phyloP scores from a whole-genome alignment of 37 sponge, comb jelly and placozoan species.

The Geodia barretti region DNA sequence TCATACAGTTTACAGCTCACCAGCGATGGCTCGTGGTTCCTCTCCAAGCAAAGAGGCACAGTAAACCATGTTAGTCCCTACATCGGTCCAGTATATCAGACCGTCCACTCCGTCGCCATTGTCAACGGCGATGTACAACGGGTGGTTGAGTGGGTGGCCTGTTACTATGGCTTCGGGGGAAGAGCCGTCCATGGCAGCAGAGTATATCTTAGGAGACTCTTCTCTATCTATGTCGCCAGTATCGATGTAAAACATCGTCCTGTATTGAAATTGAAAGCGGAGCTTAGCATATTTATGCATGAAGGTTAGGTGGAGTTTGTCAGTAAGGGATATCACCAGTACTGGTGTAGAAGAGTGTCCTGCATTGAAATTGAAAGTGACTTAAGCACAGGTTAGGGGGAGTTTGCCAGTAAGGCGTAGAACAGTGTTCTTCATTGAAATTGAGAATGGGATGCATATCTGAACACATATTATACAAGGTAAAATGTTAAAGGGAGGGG shows the following conservation, averaged over 20 bases:
- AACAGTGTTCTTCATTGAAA: too few species aligned
- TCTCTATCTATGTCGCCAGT: background rate
- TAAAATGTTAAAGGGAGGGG: too few species aligned
- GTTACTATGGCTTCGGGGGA: conserved; percentile 2
- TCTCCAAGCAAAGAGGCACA: conserved; percentile 13
- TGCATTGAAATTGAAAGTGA: too few species aligned
- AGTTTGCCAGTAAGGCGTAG: too few species aligned
- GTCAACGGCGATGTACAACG: conserved; percentile 51
- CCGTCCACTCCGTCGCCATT: conserved; percentile 39
- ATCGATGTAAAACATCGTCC: conserved; percentile 23
- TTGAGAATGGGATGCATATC: too few species aligned
- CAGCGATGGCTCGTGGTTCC: background rate
- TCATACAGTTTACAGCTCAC: background rate
- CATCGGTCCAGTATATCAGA: conserved; percentile 59
- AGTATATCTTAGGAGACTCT: conserved; percentile 11
- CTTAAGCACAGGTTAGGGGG: too few species aligned
- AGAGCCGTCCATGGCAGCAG: conserved; percentile 30
- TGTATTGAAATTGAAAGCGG: too few species aligned
- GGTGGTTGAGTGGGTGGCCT: background rate
- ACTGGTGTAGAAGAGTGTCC: background rate
- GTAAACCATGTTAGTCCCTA: background rate
- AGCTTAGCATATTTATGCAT: background rate
- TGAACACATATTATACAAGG: too few species aligned
- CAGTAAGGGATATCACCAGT: background rate
- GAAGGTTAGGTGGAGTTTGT: background rate